Evolutionary conservation across 2,888 invertebrate genomes (phyloP), one percentile per base, ranked within the genome.

Genomic region (Tetragnatha montana): DNA sequence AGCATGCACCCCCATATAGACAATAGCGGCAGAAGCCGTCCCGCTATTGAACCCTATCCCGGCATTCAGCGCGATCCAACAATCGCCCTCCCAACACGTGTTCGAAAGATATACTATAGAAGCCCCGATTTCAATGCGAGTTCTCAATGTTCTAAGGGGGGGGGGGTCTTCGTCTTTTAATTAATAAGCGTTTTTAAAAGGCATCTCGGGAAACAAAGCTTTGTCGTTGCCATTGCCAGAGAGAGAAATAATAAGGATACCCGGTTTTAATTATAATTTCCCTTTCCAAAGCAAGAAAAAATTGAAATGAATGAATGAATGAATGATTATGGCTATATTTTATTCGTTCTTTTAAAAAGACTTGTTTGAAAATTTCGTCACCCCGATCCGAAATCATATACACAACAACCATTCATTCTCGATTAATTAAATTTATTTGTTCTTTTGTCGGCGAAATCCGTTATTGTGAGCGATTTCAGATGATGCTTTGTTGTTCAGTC

Each of bases 121-220:
- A 81, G 80, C 69, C 73, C 69, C 51, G 73, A 35, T 86, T 69
- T 74, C 49, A 22, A n/a, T 21, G 50, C 74, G 50, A 60, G 51
- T 70, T 1, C 4, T 35, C 35, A 35, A 35, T 35, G 35, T 35
- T 35, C 35, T 2, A 4, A 35, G 4, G 4, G 35, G 35, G 35
- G 4, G 19, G n/a, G n/a, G n/a, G n/a, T n/a, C n/a, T 71, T 49
- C n/a, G 19, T 68, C 70, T 85, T 71, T 81, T 87, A 87, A 87
- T 87, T 87, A n/a, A n/a, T n/a, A 87, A 87, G 70, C 19, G 47
- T 80, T 86, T 86, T 86, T 86, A 80, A 76, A 87, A 70, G 35
- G 69, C 69, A 74, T 87, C 71, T 71, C 76, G 22, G 49, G 22
- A 68, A 22, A 70, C 49, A 50, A 51, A 14, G 49, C 17, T 10